phyloP scores from a whole-genome alignment of 2,113 vertebrate species.

The Aleadryas rufinucha region DNA sequence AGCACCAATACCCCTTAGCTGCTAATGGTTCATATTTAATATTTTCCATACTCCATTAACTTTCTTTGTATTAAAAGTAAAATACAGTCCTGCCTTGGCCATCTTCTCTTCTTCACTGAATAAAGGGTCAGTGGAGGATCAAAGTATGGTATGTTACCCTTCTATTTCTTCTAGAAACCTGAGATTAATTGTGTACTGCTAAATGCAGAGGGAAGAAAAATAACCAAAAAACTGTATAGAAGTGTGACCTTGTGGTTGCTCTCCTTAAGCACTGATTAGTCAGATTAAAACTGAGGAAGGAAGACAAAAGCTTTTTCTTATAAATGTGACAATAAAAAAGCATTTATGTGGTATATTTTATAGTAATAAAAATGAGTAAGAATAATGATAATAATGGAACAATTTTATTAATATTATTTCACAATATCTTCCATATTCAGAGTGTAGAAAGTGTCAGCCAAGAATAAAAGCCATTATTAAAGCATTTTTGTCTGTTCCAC shows the following conservation, averaged over 20 bases:
- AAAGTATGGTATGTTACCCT: not conserved
- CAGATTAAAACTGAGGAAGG: not conserved
- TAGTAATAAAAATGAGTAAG: not conserved
- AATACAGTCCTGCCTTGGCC: not conserved
- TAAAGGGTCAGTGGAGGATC: not conserved
- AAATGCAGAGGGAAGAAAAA: not conserved
- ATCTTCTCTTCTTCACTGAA: not conserved
- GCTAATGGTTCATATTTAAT: not conserved
- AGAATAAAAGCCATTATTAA: not conserved
- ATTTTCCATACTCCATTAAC: not conserved
- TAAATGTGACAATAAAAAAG: not conserved
- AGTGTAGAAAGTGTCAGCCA: not conserved
- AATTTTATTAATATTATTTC: not conserved
- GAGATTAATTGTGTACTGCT: not conserved
- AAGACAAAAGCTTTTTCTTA: not conserved
- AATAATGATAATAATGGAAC: not conserved
- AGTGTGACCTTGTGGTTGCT: not conserved
- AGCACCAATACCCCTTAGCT: fast-evolving
- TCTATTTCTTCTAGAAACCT: not conserved
- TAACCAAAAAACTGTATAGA: not conserved
- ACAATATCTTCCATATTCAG: not conserved
- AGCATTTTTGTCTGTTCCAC: not conserved
- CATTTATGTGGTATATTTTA: not conserved
- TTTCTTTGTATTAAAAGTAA: not conserved
- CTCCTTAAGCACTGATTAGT: not conserved